Conservation (phyloP, 2,797 vertebrate genomes). For the Halcyon chelicuti region DNA sequence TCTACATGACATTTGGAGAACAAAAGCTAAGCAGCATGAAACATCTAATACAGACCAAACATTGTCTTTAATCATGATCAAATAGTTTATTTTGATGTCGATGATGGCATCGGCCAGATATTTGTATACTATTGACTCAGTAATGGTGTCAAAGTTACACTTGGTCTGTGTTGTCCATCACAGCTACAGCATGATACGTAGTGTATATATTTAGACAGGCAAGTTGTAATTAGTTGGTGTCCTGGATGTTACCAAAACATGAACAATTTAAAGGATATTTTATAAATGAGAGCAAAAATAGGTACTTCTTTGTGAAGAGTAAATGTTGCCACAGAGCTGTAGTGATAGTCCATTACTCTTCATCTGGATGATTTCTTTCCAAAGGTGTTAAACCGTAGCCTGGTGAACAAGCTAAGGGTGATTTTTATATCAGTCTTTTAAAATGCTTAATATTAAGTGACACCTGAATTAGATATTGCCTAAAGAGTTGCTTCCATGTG, state of each 20-base stretch:
- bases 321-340: neutral
- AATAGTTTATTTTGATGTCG: neutral
- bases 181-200: neutral
- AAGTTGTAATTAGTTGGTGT: neutral
- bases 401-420: neutral
- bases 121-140: neutral
- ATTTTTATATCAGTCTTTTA: neutral
- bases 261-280: neutral
- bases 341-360: fast-evolving
- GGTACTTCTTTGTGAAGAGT: neutral
- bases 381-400: neutral
- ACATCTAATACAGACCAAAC: neutral
- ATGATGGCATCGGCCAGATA: neutral
- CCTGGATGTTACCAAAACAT: neutral
- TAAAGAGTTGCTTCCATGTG: neutral
- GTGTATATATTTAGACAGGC: neutral
- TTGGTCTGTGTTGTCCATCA: neutral
- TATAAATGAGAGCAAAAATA: neutral
- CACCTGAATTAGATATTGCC: neutral
- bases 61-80: neutral
- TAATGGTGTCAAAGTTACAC: neutral
- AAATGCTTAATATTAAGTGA: neutral
- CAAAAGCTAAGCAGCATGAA: neutral
- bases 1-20: neutral
- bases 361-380: neutral